A percentile compares a stretch with the other conserved stretches of the same genome.
phyloP scores from a whole-genome alignment of 2,113 vertebrate genomes.

The Penelope pileata region DNA sequence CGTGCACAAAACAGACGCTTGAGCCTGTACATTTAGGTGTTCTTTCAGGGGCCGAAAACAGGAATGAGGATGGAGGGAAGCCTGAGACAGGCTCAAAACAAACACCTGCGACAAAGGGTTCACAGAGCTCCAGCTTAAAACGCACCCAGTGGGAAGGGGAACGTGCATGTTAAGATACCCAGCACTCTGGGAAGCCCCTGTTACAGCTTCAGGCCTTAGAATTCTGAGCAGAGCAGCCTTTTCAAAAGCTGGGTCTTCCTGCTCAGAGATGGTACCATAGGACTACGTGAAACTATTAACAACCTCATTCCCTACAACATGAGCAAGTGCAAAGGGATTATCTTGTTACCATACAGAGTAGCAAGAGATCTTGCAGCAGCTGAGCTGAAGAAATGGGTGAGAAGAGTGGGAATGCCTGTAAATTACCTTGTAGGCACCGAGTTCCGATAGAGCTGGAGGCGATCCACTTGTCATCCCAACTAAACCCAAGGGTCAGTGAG shows the following conservation, averaged over 20 bases:
- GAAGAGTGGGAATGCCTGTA: not conserved
- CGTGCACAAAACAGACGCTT: not conserved
- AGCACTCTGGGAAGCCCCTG: fast-evolving
- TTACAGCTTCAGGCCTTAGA: not conserved
- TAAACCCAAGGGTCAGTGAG: not conserved
- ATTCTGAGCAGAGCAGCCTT: not conserved
- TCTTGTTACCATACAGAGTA: not conserved
- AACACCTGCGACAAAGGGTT: not conserved
- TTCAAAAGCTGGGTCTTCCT: not conserved
- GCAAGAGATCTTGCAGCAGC: not conserved
- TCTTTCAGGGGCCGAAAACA: not conserved
- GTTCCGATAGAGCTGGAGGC: not conserved
- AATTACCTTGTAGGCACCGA: not conserved
- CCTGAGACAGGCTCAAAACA: not conserved
- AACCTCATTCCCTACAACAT: not conserved
- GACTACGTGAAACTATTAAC: not conserved
- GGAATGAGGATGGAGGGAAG: not conserved
- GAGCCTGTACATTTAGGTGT: fast-evolving
- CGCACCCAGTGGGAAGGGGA: not conserved
- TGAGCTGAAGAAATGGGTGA: fast-evolving
- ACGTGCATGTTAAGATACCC: no score
- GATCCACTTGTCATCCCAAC: not conserved
- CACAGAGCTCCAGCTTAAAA: not conserved
- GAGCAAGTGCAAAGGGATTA: not conserved
- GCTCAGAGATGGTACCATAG: not conserved